Conservation (phyloP, 2,113 vertebrate species). For the Neotragus pygmaeus region DNA sequence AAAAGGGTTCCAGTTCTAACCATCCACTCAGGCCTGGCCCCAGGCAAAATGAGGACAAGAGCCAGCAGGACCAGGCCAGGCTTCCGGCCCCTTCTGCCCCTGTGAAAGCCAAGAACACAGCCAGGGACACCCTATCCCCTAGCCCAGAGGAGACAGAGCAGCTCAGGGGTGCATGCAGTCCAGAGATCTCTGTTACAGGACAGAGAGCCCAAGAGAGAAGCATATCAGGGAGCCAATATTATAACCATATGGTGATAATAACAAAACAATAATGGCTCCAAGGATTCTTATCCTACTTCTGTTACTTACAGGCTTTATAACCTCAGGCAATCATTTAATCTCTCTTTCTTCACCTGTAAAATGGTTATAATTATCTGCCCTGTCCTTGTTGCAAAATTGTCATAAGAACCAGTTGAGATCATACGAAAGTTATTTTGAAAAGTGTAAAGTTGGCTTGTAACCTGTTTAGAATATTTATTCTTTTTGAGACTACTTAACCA, state of each 20-base stretch:
- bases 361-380: background rate
- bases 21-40: background rate
- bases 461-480: background rate
- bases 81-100: background rate
- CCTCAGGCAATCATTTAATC: background rate
- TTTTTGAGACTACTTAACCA: slow-evolving; percentile 29
- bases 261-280: background rate
- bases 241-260: background rate
- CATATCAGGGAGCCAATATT: background rate
- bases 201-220: background rate
- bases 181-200: background rate
- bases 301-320: background rate
- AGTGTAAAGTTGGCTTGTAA: background rate
- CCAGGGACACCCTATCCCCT: background rate
- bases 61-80: background rate
- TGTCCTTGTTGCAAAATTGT: background rate
- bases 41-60: slow-evolving; percentile 26
- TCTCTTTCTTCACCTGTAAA: background rate
- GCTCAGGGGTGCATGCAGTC: background rate
- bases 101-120: background rate
- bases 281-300: background rate
- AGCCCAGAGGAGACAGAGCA: background rate
- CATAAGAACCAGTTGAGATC: background rate
- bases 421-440: background rate
- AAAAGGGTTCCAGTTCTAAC: slow-evolving; percentile 31